These are phyloP conservation scores for Vollenhovia emeryi DNA, from an alignment of 1,140 invertebrate species.

Conservation along the genomic window DNA sequence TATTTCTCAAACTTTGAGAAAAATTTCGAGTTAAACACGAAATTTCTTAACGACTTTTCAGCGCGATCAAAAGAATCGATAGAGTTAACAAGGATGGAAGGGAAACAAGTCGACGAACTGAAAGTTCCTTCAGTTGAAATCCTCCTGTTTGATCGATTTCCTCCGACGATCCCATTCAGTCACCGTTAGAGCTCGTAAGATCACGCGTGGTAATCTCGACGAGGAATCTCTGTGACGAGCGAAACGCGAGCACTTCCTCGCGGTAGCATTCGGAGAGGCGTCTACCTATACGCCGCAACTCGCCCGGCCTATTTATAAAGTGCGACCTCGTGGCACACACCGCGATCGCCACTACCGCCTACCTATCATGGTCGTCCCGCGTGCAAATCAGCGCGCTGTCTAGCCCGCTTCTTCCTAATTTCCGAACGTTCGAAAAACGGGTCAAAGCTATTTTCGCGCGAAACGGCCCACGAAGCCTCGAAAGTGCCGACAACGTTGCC, in stretches of 20 bases:
- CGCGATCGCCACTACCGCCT: constrained; percentile 44
- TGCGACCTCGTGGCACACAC: constrained; percentile 64
- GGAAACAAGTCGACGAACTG: neutral
- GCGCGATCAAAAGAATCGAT: neutral
- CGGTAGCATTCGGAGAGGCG: constrained; percentile 7
- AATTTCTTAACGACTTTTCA: neutral
- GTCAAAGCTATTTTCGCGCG: constrained; percentile 74
- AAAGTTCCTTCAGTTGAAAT: neutral
- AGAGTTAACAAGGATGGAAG: neutral
- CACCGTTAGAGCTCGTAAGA: neutral
- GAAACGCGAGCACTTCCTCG: constrained; percentile 62
- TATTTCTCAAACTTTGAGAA: neutral
- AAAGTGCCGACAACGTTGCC: constrained; percentile 15
- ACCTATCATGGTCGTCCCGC: constrained; percentile 72
- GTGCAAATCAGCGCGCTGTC: constrained; percentile 65
- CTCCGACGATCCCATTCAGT: neutral
- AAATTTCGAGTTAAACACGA: neutral
- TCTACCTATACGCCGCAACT: constrained; percentile 57
- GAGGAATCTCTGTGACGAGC: constrained; percentile 5
- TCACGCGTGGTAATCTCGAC: constrained; percentile 28
- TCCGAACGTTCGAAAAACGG: constrained; percentile 65
- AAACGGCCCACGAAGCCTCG: constrained; percentile 65
- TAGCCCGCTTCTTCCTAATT: constrained; percentile 67
- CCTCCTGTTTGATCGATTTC: neutral
- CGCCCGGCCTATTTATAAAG: constrained; percentile 69